phyloP scores from a whole-genome alignment of 2,888 invertebrate genomes.

The Phaedon cochleariae region DNA sequence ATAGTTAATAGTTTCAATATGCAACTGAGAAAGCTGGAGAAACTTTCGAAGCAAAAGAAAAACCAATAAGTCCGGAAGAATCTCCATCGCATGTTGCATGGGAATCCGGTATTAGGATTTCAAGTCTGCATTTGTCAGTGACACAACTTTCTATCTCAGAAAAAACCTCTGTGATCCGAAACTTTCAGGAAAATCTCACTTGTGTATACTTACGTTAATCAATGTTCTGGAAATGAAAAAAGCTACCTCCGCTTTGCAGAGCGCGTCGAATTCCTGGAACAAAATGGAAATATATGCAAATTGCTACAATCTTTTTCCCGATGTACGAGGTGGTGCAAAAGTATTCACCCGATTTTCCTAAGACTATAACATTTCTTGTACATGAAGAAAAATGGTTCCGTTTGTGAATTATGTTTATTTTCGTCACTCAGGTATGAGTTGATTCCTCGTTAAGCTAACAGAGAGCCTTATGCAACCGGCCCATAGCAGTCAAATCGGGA shows the following conservation, averaged over 20 bases:
- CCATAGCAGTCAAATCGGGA: too few relatives aligned
- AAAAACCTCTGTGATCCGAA: not conserved
- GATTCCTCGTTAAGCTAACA: too few relatives aligned
- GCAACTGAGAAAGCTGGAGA: not conserved
- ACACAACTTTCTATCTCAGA: not conserved
- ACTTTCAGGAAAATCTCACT: not conserved
- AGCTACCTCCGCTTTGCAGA: conserved; percentile 80
- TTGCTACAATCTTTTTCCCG: conserved; percentile 12
- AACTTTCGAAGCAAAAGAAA: not conserved
- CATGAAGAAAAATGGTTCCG: too few relatives aligned
- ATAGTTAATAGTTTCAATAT: not conserved
- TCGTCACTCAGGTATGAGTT: too few relatives aligned
- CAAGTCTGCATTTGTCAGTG: not conserved
- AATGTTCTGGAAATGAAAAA: conserved; percentile 77
- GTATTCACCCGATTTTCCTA: too few relatives aligned
- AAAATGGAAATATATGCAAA: conserved; percentile 39
- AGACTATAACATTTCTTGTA: too few relatives aligned
- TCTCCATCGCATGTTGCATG: not conserved
- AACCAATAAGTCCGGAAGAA: not conserved
- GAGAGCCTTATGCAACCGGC: too few relatives aligned
- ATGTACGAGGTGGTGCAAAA: too few relatives aligned
- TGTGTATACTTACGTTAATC: conserved; percentile 73
- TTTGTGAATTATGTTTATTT: too few relatives aligned
- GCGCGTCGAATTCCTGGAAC: conserved; percentile 79
- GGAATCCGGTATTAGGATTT: too few relatives aligned